Conservation (phyloP, 2,113 vertebrate species). For the Opisthocomus hoazin region DNA sequence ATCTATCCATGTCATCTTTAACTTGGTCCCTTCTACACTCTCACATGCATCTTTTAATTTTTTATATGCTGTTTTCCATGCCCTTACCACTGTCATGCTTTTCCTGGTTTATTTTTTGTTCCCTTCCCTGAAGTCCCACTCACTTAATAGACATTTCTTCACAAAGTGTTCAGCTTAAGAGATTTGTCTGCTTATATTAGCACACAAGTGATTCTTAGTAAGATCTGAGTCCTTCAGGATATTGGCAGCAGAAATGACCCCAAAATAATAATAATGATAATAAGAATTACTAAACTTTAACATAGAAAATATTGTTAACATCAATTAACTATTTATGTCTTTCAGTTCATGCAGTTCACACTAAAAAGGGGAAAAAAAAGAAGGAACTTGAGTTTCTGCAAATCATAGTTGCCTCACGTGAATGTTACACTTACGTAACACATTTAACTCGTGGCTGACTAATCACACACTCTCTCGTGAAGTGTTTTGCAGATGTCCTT, state of each 20-base stretch:
- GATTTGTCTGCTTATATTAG: no score
- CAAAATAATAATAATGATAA: not conserved
- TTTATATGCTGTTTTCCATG: not conserved
- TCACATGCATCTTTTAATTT: not conserved
- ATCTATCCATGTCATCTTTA: not conserved
- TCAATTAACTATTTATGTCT: not conserved
- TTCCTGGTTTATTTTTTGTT: not conserved
- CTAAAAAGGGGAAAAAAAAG: not conserved
- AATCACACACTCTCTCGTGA: not conserved
- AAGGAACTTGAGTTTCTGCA: constrained; percentile 49
- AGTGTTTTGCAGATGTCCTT: not conserved
- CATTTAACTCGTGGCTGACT: not conserved
- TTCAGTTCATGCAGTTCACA: not conserved
- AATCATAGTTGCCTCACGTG: not conserved
- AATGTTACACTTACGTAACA: not conserved
- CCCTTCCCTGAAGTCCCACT: not conserved
- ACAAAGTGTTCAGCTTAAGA: not conserved
- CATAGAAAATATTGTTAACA: not conserved
- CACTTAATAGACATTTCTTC: not conserved
- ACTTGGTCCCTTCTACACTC: not conserved
- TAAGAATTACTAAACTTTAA: not conserved
- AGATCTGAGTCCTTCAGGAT: not conserved
- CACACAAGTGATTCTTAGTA: no score
- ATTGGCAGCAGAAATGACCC: not conserved
- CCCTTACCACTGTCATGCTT: not conserved